phyloP scores from a whole-genome alignment of 2,888 invertebrate species.

The Eumacrocentrus americanus region DNA sequence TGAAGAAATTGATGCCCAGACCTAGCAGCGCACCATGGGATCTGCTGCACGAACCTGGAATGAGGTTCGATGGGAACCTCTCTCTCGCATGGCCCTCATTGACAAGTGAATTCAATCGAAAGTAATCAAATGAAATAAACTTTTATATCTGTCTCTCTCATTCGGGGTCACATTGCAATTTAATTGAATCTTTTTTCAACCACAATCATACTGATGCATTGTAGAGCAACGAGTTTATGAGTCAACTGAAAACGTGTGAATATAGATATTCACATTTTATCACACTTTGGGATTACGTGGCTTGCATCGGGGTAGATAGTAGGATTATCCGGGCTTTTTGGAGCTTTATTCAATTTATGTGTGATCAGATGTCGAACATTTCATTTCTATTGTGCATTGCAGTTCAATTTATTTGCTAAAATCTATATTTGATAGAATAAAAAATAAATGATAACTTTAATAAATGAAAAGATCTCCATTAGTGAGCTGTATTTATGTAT shows the following conservation, averaged over 20 bases:
- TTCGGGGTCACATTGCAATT: background rate
- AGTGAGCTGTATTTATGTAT: conserved; percentile 1
- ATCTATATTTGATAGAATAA: too few species aligned
- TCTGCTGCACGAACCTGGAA: conserved; percentile 2
- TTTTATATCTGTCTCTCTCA: background rate
- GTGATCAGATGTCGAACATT: background rate
- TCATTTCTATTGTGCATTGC: too few species aligned
- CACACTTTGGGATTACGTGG: background rate
- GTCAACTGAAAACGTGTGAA: too few species aligned
- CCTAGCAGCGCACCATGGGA: conserved; percentile 19
- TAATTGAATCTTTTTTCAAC: background rate
- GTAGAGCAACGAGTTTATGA: too few species aligned
- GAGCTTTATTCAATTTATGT: background rate
- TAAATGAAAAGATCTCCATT: too few species aligned
- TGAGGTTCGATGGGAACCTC: background rate
- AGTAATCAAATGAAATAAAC: background rate
- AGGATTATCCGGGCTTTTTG: background rate
- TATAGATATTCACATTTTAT: too few species aligned
- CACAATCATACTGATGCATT: background rate
- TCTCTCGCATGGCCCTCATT: background rate
- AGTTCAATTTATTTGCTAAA: too few species aligned
- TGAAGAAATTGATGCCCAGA: conserved; percentile 35
- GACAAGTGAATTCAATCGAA: background rate
- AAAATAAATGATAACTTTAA: too few species aligned
- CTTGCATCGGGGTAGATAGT: background rate